Base-by-base conservation (phyloP, 1,140 invertebrate genomes). In the Aphelenchoides fujianensis region DNA sequence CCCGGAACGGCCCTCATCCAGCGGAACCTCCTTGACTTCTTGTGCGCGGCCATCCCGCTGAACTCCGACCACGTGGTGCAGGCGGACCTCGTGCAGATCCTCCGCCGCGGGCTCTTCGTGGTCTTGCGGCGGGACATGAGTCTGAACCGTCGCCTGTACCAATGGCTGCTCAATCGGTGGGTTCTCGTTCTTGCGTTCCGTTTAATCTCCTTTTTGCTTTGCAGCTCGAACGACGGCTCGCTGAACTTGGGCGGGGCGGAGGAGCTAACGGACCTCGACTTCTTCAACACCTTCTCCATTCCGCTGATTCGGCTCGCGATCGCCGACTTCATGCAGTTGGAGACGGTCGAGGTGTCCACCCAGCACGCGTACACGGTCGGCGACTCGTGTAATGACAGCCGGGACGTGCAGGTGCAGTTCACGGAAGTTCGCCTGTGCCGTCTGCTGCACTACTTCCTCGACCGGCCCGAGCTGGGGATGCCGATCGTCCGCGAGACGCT, bases 41-140 rank as follows among this genome's bases (percentile, higher is more conserved):
- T 95, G 12, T 85, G 92, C 55, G 86, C 90, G 30, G 92, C 91
- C 27, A 93, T 95, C 84, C 93, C 93, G 23, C 90, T 95, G 86
- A 91, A 94, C 81, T 91, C 90, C 69, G 90, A 89, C 72, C 91
- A 92, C 82, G 86, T 94, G 28, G 87, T 89, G 0, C 88, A 89
- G 74, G 85, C 88, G 3, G 91, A 94, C 84, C 89, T 92, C 87
- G 89, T 91, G 5, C 87, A 89, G 62, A 85, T 96, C 62, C 89
- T 93, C 0, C 91, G 90, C 30, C 89, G 92, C 69, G 91, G 91
- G 32, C 85, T 95, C 63, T 89, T 90, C 36, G 92, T 94, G 0
- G 90, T 96, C 71, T 86, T 96, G 9, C 85, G 93, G 54, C 87
- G 94, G 74, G 94, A 96, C 83, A 93, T 94, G 91, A 94, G 92